phyloP scores from a whole-genome alignment of 2,797 vertebrate species.

The Diplodus puntazzo region DNA sequence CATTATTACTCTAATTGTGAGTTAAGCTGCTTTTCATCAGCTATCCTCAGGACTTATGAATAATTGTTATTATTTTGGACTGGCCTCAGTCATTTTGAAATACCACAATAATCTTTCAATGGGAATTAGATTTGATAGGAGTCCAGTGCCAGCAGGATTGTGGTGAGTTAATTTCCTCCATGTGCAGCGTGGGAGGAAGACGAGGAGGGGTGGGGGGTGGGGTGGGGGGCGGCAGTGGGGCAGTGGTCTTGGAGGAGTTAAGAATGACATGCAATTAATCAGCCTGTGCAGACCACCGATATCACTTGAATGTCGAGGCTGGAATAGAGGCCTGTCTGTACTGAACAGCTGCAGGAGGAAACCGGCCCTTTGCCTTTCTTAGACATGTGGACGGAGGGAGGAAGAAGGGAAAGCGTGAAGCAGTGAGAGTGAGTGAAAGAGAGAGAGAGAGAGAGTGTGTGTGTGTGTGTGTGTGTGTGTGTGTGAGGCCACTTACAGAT shows the following conservation, averaged over 20 bases:
- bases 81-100: slow-evolving; percentile 42
- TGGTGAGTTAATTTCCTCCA: slow-evolving; percentile 77
- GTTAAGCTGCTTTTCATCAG: slow-evolving; percentile 30
- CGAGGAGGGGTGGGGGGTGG: slow-evolving; percentile 57
- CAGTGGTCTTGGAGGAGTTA: slow-evolving; percentile 86
- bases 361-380: slow-evolving; percentile 76
- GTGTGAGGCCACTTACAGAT: slow-evolving; percentile 68
- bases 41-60: slow-evolving; percentile 23
- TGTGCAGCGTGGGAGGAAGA: slow-evolving; percentile 55
- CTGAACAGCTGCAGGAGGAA: slow-evolving; percentile 81
- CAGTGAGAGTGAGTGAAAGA: slow-evolving; percentile 39
- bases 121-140: slow-evolving; percentile 62
- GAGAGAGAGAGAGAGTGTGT: not conserved
- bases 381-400: slow-evolving; percentile 74
- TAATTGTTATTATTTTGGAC: slow-evolving; percentile 43
- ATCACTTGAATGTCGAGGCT: slow-evolving; percentile 83
- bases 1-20: slow-evolving; percentile 23
- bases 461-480: slow-evolving; percentile 5
- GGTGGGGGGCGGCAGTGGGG: slow-evolving; percentile 71
- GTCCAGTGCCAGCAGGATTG: slow-evolving; percentile 66
- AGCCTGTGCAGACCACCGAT: slow-evolving; percentile 82
- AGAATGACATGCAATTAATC: slow-evolving; percentile 89
- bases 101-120: slow-evolving; percentile 62
- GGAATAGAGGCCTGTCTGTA: slow-evolving; percentile 85
- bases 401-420: slow-evolving; percentile 29